Percentiles rank a stretch among this genome's conserved stretches.
phyloP scores from a whole-genome alignment of 2,888 invertebrate genomes.

The Adineta ricciae region DNA sequence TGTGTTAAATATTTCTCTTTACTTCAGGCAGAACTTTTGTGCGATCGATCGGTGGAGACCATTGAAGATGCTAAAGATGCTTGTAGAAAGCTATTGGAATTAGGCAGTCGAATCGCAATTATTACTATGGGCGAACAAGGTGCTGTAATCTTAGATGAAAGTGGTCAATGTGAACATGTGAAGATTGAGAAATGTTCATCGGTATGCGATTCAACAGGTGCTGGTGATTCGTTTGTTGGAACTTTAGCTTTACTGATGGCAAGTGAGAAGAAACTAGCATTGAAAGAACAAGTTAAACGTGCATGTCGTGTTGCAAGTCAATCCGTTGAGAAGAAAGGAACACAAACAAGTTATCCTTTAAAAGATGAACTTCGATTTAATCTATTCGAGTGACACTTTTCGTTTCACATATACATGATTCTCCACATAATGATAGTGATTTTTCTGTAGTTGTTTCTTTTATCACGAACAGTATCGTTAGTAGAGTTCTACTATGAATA shows the following conservation, averaged over 20 bases:
- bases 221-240: constrained; percentile 90
- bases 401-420: background rate
- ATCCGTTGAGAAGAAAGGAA: constrained; percentile 69
- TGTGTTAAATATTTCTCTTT: too few species aligned
- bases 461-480: too few species aligned
- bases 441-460: too few species aligned
- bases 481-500: too few species aligned
- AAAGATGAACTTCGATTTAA: constrained; percentile 38
- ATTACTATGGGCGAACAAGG: constrained; percentile 32
- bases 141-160: constrained; percentile 19
- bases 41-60: background rate
- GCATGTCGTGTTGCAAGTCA: constrained; percentile 68
- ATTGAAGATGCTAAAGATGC: constrained; percentile 28
- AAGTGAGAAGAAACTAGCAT: constrained; percentile 55
- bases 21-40: constrained; percentile 30
- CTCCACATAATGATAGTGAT: too few species aligned
- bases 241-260: constrained; percentile 70
- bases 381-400: background rate
- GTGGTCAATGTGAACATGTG: background rate
- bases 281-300: constrained; percentile 62
- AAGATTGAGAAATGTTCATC: background rate
- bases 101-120: constrained; percentile 17
- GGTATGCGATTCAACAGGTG: constrained; percentile 57
- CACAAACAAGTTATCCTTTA: constrained; percentile 64
- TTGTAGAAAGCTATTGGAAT: constrained; percentile 21